These are phyloP conservation scores for Astreopora myriophthalma DNA, from an alignment of 64 coral and sea anemone species.

Conservation along the genomic window DNA sequence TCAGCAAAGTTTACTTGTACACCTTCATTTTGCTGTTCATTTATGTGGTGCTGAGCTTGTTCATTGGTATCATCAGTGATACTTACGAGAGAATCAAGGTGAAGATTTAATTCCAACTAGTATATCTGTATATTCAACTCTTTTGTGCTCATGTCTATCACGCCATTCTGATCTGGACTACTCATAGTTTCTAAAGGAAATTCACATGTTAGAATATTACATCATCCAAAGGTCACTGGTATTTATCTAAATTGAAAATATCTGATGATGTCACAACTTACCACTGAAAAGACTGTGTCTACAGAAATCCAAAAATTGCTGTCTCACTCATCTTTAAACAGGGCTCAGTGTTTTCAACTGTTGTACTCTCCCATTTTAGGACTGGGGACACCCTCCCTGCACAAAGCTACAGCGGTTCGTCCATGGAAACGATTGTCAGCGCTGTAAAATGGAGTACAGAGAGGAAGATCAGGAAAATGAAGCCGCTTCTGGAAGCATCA, in stretches of 20 bases:
- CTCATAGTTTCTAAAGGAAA: too few species aligned
- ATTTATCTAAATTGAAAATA: too few species aligned
- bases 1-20: conserved; percentile 95
- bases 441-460: conserved; percentile 79
- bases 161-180: too few species aligned
- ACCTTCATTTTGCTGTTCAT: conserved; percentile 93
- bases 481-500: not conserved
- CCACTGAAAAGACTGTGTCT: too few species aligned
- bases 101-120: not conserved
- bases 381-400: conserved; percentile 91
- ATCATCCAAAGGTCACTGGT: too few species aligned
- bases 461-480: conserved; percentile 13
- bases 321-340: too few species aligned
- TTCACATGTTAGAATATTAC: too few species aligned
- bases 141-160: not conserved
- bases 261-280: too few species aligned
- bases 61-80: conserved; percentile 98
- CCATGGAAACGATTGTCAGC: conserved; percentile 83
- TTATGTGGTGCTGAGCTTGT: conserved; percentile 97
- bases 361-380: conserved; percentile 32
- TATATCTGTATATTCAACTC: too few species aligned
- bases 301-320: too few species aligned
- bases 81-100: conserved; percentile 97
- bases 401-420: conserved; percentile 91
- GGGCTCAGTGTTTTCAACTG: not conserved